Evolutionary conservation across 2,888 invertebrate species (phyloP), one percentile per base, ranked within the genome.

Genomic region (Drosophila eohydei): DNA sequence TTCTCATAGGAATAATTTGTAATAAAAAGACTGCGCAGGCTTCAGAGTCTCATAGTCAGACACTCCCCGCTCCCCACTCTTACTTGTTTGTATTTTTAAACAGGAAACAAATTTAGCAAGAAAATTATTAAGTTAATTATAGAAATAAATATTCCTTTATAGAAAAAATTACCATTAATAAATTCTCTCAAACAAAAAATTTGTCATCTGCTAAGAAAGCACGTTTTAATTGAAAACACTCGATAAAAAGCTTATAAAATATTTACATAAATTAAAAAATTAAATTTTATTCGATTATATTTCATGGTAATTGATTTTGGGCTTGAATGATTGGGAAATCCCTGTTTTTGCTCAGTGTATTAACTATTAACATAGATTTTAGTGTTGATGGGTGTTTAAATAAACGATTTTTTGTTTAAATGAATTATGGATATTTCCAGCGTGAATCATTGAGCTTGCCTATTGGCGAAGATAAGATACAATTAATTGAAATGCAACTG

Each of bases 381-480:
- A 1, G 4, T 16, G n/a, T 12, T 34, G 48, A 30, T 32, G 34
- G 34, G 4, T 16, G 0, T 12, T 21, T 6, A 30, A 26, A 43
- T 7, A 21, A 14, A 16, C 21, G 4, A 9, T 2, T 28, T 52
- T 44, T 56, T 44, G 51, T 63, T 36, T 11, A 43, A 57, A 34
- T 26, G 9, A 59, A 28, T 48, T 43, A 3, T 41, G 32, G 52
- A 56, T 26, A 71, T 54, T 12, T 12, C 36, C 51, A 70, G 16
- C 46, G 36, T 68, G n/a, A 40, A 41, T 50, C 43, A 38, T 50
- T 28, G 8, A 52, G 16, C 11, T 36, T 34, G 5, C 14, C 54
- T 14, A 41, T 57, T 21, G 34, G 9, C 26, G 7, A 6, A 14
- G n/a, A n/a, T 40, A 6, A 2, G 16, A 26, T 46, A 30, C 57